Conservation (phyloP, 1,140 invertebrate species). For the Drosophila jambulina region DNA sequence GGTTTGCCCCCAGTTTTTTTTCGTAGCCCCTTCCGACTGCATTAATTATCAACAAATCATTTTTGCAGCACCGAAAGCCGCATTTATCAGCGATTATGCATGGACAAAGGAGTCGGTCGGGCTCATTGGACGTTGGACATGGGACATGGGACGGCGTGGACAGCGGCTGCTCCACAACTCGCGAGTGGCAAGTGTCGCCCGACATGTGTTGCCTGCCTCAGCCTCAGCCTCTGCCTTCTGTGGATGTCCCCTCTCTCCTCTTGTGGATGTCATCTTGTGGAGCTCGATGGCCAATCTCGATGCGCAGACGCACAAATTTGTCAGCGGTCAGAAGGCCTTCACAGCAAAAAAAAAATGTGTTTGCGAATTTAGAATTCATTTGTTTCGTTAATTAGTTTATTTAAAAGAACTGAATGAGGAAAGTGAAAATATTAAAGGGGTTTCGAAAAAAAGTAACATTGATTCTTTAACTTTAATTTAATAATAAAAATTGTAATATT, state of each 20-base stretch:
- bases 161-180: conserved; percentile 27
- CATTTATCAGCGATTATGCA: conserved; percentile 83
- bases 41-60: conserved; percentile 84
- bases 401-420: neutral
- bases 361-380: neutral
- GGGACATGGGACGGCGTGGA: neutral
- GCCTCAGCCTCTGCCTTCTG: neutral
- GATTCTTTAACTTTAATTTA: neutral
- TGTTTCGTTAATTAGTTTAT: neutral
- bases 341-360: conserved; percentile 1
- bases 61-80: conserved; percentile 75
- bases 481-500: too few relatives aligned
- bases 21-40: conserved; percentile 42
- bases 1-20: conserved; percentile 47
- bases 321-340: conserved; percentile 23
- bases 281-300: conserved; percentile 53
- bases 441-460: neutral
- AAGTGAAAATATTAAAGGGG: neutral
- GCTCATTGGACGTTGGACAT: conserved; percentile 27
- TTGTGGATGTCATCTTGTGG: conserved; percentile 43
- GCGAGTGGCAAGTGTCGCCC: conserved; percentile 61
- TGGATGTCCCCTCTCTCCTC: neutral
- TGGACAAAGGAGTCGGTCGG: conserved; percentile 35
- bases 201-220: conserved; percentile 65
- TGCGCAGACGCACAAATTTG: conserved; percentile 44